Base-by-base conservation (phyloP, 2,797 vertebrate species). In the Poecile montanus region DNA sequence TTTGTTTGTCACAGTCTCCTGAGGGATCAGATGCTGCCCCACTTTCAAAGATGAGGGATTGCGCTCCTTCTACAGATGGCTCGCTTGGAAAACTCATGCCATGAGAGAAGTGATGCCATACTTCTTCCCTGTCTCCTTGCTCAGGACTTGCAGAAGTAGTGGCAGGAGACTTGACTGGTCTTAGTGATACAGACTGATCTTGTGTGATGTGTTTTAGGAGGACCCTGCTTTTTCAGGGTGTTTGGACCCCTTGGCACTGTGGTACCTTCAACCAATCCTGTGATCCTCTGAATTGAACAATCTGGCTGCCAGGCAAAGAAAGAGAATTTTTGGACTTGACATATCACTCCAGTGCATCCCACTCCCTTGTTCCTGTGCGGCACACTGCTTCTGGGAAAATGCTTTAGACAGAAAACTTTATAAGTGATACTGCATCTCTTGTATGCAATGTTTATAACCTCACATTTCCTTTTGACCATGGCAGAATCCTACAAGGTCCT, bases 311-410 rank as follows among this genome's bases (percentile, higher is more conserved):
- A 42, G 50, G 11, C 10, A 71, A 25, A 13, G 36, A 58, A 78
- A 60, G 25, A 48, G 29, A 15, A 34, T 40, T 67, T 94, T 82
- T 72, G 42, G 27, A 47, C 50, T 51, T 65, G 26, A 66, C 7
- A 10, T 1, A 5, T 57, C 7, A 21, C 10, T 53, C 15, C 36
- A 73, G 44, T 53, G 18, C 25, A n/a, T 36, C 34, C 53, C 19
- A 30, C 8, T 16, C 13, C 6, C 21, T 73, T 0, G 0, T 21
- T 84, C 23, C 22, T 56, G 3, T 34, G 22, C 38, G 29, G 11
- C 29, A 54, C 16, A 29, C 27, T 48, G 30, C 9, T 77, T 54
- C 30, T 16, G 16, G 9, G 14, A 58, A 71, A 91, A 54, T 10
- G 7, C 3, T 83, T 93, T 57, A 80, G 14, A 47, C 36, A 38